phyloP scores from a whole-genome alignment of 2,797 vertebrate genomes.

The Bovichtus variegatus region DNA sequence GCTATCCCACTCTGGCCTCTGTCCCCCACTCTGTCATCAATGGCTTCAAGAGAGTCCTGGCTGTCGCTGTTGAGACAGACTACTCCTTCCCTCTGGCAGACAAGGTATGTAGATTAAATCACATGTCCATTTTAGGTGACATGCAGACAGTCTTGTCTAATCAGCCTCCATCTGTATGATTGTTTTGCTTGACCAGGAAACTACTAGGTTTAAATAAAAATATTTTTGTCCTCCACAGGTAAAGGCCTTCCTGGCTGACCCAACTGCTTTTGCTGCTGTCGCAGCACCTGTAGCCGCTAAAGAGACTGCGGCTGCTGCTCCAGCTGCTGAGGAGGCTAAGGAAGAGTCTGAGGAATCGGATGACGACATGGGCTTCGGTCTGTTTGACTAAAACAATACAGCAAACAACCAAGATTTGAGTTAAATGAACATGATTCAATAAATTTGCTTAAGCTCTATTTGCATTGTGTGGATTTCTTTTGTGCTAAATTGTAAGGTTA shows the following conservation, averaged over 20 bases:
- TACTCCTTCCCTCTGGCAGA: conserved; percentile 97
- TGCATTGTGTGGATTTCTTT: too few species aligned
- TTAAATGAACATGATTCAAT: conserved; percentile 65
- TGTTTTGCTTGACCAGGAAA: neutral
- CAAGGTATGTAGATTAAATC: conserved; percentile 86
- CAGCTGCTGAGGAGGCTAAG: conserved; percentile 83
- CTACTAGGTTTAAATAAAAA: neutral
- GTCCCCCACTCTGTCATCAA: conserved; percentile 96
- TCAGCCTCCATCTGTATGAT: neutral
- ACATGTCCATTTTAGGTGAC: rapidly evolving
- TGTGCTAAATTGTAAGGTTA: too few species aligned
- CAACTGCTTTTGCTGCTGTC: conserved; percentile 91
- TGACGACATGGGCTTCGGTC: conserved; percentile 96
- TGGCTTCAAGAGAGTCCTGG: conserved; percentile 95
- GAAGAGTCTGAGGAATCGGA: conserved; percentile 97
- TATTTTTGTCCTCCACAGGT: conserved; percentile 82
- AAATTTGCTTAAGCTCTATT: conserved; percentile 16
- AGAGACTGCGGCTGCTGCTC: conserved; percentile 73
- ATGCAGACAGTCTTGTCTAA: conserved; percentile 28
- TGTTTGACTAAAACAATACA: conserved; percentile 89
- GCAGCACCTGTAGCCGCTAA: conserved; percentile 83
- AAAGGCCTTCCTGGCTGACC: conserved; percentile 96
- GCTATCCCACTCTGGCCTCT: conserved; percentile 96
- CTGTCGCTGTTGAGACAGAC: conserved; percentile 94
- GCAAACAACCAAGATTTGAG: conserved; percentile 31